phyloP scores from a whole-genome alignment of 2,888 invertebrate genomes.

The Tetheella fluctuosa region DNA sequence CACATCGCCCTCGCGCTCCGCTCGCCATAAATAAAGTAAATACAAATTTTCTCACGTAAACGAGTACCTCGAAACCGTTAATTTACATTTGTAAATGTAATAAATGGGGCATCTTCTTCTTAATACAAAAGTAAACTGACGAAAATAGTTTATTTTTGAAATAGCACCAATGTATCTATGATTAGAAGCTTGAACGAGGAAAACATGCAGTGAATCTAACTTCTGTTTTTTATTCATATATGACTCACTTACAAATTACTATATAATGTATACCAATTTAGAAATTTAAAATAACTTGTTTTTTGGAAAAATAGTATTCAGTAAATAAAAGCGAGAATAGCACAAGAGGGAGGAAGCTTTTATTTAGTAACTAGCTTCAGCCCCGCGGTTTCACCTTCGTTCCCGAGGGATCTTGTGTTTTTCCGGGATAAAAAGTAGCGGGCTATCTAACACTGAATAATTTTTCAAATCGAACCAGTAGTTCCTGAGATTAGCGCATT shows the following conservation, averaged over 20 bases:
- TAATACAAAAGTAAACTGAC: slow-evolving; percentile 74
- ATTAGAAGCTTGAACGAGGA: slow-evolving; percentile 48
- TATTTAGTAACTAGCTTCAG: too few species aligned
- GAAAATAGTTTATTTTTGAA: slow-evolving; percentile 64
- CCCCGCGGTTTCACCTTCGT: too few species aligned
- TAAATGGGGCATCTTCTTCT: slow-evolving; percentile 78
- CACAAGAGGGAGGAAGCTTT: too few species aligned
- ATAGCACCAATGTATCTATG: slow-evolving; percentile 44
- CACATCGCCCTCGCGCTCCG: slow-evolving; percentile 77
- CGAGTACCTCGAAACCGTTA: slow-evolving; percentile 79
- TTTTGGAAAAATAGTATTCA: too few species aligned
- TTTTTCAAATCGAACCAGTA: too few species aligned
- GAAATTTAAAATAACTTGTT: too few species aligned
- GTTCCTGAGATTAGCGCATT: too few species aligned
- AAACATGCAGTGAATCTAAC: slow-evolving; percentile 40
- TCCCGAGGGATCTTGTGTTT: too few species aligned
- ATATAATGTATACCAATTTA: too few species aligned
- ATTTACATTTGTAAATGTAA: slow-evolving; percentile 82
- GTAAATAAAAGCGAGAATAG: too few species aligned
- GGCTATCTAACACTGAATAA: too few species aligned
- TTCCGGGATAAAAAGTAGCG: too few species aligned
- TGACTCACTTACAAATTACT: background rate
- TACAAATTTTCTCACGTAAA: slow-evolving; percentile 84
- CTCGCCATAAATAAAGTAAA: slow-evolving; percentile 83
- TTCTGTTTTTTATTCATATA: slow-evolving; percentile 18